Evolutionary conservation across 2,113 vertebrate species (phyloP), one percentile per base, ranked within the genome.

Genomic region (Apodemus speciosus): DNA sequence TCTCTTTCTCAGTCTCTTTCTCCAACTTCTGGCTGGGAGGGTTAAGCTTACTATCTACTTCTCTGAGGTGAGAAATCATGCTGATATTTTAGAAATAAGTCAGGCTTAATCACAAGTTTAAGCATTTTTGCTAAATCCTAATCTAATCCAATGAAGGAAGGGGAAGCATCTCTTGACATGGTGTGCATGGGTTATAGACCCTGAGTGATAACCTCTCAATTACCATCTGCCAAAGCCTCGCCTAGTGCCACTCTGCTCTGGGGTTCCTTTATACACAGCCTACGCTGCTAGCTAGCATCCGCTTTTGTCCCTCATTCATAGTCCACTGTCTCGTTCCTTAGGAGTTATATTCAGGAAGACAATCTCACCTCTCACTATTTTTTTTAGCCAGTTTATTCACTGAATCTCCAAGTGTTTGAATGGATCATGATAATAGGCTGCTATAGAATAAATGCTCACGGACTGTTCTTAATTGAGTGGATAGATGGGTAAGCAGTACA

Each of bases 361-460:
- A 93, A 43, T 46, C 91, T 76, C 18, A 73, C 25, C 64, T 14
- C 40, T 35, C 51, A 5, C 3, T 66, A 13, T 30, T 25, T 77
- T 62, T n/a, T 71, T 90, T 64, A 69, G 53, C 60, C 73, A 69
- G 51, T 64, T 46, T 30, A 51, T 94, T 77, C 35, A 40, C 32
- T 66, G 38, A 58, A 68, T 90, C 18, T 58, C 32, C 20, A 92
- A 71, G 32, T 69, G 9, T 30, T 86, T 81, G 88, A 90, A 72
- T 83, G 90, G 60, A 86, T 83, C 81, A 91, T 49, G 58, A 16
- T 49, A 91, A 90, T 51, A 81, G 35, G 40, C n/a, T 51, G 30
- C 49, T 32, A 51, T 66, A 85, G 73, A 88, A 71, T 46, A 66
- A 60, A 35, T n/a, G 15, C 15, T 85, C 43, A 0, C 2, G n/a